Evolutionary conservation across 2,888 invertebrate species (phyloP).

Genomic region (Acronicta psi): DNA sequence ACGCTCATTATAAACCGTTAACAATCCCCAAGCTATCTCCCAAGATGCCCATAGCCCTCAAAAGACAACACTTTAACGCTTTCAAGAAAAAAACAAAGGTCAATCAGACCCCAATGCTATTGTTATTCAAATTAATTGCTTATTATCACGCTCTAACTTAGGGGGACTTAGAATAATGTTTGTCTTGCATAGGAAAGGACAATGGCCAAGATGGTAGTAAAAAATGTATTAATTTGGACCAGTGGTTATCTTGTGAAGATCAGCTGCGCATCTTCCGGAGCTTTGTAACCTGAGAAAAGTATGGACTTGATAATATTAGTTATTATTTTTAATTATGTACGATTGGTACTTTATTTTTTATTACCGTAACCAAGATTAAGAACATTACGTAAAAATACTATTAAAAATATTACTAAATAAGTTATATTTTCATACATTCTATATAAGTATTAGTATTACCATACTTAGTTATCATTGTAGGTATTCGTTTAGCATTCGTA

Average conservation of each 20-base stretch:
- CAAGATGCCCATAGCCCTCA: constrained; percentile 47
- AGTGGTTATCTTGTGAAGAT: constrained; percentile 37
- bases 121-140: constrained; percentile 78
- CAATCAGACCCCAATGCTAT: constrained; percentile 53
- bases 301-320: background rate
- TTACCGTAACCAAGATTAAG: no score
- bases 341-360: no score
- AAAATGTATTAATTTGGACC: constrained; percentile 47
- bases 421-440: no score
- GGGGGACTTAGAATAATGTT: constrained; percentile 67
- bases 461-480: no score
- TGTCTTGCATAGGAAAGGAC: constrained; percentile 59
- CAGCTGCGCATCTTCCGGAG: constrained; percentile 32
- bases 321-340: constrained; percentile 2
- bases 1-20: constrained; percentile 33
- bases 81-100: constrained; percentile 58
- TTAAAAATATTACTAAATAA: no score
- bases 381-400: no score
- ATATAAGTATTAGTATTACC: no score
- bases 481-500: no score
- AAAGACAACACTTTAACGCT: constrained; percentile 47
- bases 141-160: constrained; percentile 45
- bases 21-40: constrained; percentile 16
- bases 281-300: constrained; percentile 28
- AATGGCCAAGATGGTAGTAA: constrained; percentile 56